These are phyloP conservation scores for Micronycteris hirsuta DNA, from an alignment of 2,113 vertebrate species.

Conservation along the genomic window DNA sequence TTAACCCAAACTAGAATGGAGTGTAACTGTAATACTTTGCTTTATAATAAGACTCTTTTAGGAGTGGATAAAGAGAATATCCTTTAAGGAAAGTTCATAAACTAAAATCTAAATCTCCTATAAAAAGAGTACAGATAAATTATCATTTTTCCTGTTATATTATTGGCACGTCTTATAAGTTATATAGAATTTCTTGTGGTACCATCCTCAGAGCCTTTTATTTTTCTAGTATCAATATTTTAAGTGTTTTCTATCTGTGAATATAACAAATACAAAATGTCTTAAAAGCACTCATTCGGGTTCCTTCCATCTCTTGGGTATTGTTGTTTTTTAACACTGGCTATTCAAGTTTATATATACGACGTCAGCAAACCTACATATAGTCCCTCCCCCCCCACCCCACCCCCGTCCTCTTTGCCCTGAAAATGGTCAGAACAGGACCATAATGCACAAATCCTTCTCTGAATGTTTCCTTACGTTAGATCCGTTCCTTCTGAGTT, in stretches of 20 bases:
- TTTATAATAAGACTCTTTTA: constrained; percentile 21
- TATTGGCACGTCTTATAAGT: neutral
- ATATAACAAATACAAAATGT: neutral
- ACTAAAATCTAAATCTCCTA: constrained; percentile 23
- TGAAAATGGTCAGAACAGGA: constrained; percentile 57
- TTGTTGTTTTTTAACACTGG: neutral
- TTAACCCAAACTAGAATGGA: constrained; percentile 12
- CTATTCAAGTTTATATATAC: neutral
- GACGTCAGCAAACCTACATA: neutral
- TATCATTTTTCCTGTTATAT: constrained; percentile 28
- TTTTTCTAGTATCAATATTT: constrained; percentile 31
- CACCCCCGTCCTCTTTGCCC: neutral
- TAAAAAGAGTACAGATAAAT: neutral
- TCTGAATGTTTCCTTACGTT: constrained; percentile 56
- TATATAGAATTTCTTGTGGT: neutral
- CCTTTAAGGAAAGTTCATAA: constrained; percentile 20
- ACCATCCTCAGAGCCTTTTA: neutral
- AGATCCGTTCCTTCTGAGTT: constrained; percentile 40
- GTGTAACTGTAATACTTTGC: constrained; percentile 1
- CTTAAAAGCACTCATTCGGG: neutral
- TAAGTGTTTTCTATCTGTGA: constrained; percentile 23
- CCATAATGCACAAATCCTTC: constrained; percentile 33
- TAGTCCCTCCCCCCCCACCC: neutral
- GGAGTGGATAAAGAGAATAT: neutral
- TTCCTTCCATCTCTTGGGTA: neutral